These are phyloP conservation scores for Tetraneura akinire DNA, from an alignment of 1,140 invertebrate genomes.

Conservation along the genomic window DNA sequence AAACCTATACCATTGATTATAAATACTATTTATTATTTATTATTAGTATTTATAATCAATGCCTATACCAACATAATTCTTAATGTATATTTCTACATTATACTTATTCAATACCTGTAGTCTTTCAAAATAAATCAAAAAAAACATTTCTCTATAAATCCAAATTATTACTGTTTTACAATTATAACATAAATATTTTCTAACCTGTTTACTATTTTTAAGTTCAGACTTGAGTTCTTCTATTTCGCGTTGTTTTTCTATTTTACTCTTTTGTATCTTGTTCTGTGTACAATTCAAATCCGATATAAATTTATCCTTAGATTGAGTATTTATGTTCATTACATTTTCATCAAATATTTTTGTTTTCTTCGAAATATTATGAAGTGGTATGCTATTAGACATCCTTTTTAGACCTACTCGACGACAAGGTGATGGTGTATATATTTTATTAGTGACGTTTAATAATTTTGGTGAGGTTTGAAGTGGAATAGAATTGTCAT, in stretches of 20 bases:
- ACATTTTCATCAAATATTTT: not conserved
- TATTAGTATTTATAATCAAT: too few relatives aligned
- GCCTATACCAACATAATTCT: too few relatives aligned
- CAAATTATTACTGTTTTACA: too few relatives aligned
- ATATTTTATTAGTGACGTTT: not conserved
- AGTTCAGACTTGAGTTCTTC: constrained; percentile 2
- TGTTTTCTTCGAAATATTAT: not conserved
- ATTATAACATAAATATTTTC: not conserved
- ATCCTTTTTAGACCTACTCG: constrained; percentile 18
- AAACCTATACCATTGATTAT: too few relatives aligned
- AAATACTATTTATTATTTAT: too few relatives aligned
- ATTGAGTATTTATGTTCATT: not conserved
- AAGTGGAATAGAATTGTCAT: not conserved
- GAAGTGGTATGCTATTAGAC: not conserved
- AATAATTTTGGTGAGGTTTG: not conserved
- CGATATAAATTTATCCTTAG: not conserved
- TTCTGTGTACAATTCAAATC: too few relatives aligned
- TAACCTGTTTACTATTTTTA: constrained; percentile 42
- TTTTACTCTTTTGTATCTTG: not conserved
- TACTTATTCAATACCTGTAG: too few relatives aligned
- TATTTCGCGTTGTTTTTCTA: constrained; percentile 16
- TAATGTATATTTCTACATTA: too few relatives aligned
- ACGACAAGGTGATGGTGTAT: constrained; percentile 37
- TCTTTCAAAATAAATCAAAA: too few relatives aligned
- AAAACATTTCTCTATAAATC: too few relatives aligned